phyloP scores from a whole-genome alignment of 2,113 vertebrate genomes.

The Phaetusa simplex region DNA sequence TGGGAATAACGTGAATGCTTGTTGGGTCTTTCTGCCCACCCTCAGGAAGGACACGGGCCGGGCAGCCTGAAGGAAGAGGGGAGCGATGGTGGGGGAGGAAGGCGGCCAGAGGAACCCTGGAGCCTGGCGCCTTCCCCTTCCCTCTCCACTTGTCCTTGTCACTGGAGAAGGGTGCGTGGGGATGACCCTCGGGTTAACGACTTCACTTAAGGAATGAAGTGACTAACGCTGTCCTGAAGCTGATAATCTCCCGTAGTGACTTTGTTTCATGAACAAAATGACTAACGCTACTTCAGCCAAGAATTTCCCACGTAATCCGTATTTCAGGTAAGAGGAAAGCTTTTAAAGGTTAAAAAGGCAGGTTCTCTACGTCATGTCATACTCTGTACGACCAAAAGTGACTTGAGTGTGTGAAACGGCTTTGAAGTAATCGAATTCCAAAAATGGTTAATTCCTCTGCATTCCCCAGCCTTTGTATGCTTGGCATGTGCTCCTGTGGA shows the following conservation, averaged over 20 bases:
- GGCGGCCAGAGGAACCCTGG: neutral
- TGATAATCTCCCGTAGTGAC: neutral
- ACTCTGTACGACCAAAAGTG: neutral
- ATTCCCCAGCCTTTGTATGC: neutral
- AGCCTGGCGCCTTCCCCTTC: too few relatives aligned
- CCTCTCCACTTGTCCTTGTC: neutral
- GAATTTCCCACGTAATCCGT: accelerated
- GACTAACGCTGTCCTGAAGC: accelerated
- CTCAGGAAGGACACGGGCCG: accelerated
- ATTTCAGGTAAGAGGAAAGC: neutral
- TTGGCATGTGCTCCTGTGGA: slow-evolving; percentile 16
- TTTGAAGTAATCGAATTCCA: neutral
- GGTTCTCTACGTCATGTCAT: neutral
- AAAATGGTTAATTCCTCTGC: slow-evolving; percentile 9
- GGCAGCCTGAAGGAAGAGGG: neutral
- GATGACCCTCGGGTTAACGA: neutral
- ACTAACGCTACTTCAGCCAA: neutral
- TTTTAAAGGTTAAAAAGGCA: neutral
- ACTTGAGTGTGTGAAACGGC: neutral
- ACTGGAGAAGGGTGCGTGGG: neutral
- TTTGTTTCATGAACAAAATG: neutral
- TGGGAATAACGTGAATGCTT: too few relatives aligned
- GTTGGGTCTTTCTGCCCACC: neutral
- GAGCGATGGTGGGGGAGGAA: accelerated
- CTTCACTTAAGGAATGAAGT: neutral